These are phyloP conservation scores for Pygoscelis adeliae DNA, from an alignment of 2,113 vertebrate species.

Conservation along the genomic window DNA sequence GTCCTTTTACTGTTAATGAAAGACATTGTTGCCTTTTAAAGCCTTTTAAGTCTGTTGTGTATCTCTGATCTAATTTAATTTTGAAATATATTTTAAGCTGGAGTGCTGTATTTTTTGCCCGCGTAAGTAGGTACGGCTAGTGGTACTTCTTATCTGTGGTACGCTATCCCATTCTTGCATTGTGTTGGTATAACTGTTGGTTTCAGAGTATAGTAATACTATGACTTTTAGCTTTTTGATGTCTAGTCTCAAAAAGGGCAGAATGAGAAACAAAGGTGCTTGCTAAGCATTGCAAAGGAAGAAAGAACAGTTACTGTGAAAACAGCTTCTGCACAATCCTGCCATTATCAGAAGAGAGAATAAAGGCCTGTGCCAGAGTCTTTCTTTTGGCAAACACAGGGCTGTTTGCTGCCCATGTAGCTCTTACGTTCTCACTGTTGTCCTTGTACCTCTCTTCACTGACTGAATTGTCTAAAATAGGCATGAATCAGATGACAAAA, in stretches of 20 bases:
- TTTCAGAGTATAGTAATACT: not conserved
- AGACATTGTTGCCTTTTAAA: not conserved
- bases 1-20: not conserved
- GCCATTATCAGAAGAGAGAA: not conserved
- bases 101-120: not conserved
- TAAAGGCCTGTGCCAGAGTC: not conserved
- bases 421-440: not conserved
- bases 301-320: not conserved
- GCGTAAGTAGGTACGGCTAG: not conserved
- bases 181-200: not conserved
- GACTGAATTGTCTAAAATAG: not conserved
- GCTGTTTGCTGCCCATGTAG: accelerated
- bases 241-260: not conserved
- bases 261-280: not conserved
- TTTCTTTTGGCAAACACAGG: not conserved
- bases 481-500: not conserved
- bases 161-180: not conserved
- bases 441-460: not conserved
- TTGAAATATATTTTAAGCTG: not conserved
- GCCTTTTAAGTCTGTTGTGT: not conserved
- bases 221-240: not conserved
- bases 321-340: not conserved
- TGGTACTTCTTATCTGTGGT: not conserved
- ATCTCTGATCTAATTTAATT: not conserved
- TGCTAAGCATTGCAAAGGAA: not conserved